These are phyloP conservation scores for Athripsodes cinereus DNA, from an alignment of 2,888 invertebrate genomes.

Conservation along the genomic window DNA sequence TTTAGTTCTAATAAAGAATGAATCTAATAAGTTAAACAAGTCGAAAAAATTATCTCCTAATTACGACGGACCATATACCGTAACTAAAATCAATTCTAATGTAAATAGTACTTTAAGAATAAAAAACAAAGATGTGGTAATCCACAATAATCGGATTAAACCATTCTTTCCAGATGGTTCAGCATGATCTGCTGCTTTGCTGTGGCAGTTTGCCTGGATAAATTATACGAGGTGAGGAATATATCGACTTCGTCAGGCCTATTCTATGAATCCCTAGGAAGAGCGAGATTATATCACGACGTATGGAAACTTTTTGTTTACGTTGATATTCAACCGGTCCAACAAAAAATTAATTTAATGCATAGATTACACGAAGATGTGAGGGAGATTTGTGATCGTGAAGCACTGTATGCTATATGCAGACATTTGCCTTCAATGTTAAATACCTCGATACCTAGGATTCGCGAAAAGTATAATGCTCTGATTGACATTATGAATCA, in stretches of 20 bases:
- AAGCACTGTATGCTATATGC: background rate
- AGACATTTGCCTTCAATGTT: background rate
- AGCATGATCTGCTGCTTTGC: background rate
- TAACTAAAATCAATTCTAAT: background rate
- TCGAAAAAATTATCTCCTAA: slow-evolving; percentile 1
- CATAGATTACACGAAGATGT: background rate
- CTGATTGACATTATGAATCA: background rate
- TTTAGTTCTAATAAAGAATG: background rate
- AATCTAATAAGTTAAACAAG: too few relatives aligned
- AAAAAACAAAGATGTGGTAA: background rate
- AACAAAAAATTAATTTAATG: background rate
- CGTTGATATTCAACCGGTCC: background rate
- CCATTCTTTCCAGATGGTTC: background rate
- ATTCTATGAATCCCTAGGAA: background rate
- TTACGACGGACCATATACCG: background rate
- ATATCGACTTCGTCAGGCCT: background rate
- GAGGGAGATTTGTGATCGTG: background rate
- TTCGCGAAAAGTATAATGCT: background rate
- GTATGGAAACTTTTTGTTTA: background rate
- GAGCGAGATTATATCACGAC: background rate
- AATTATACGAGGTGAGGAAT: background rate
- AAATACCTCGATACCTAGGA: background rate
- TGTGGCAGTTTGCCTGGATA: background rate
- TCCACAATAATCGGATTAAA: background rate
- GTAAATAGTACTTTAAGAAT: background rate